These are phyloP conservation scores for Amniataba percoides DNA, from an alignment of 2,797 vertebrate species.

Conservation along the genomic window DNA sequence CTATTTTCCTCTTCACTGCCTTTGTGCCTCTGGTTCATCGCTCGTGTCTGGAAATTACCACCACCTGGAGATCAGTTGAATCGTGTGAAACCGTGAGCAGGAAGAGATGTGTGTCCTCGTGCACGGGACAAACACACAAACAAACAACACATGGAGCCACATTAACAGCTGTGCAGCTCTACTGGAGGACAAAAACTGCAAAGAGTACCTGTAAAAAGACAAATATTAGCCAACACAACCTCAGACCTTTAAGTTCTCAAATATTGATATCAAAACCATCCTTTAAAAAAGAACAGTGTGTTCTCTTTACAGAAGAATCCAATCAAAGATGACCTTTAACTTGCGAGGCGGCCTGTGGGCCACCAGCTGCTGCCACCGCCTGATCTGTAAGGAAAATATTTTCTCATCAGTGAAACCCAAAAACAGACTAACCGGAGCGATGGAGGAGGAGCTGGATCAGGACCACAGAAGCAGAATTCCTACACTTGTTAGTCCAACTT, in stretches of 20 bases:
- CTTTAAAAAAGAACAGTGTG: background rate
- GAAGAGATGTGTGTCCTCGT: too few species aligned
- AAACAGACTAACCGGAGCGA: background rate
- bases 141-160: too few species aligned
- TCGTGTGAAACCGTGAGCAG: too few species aligned
- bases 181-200: background rate
- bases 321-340: conserved; percentile 7
- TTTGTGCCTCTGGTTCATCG: too few species aligned
- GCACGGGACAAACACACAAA: too few species aligned
- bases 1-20: too few species aligned
- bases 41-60: too few species aligned
- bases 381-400: background rate
- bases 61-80: too few species aligned
- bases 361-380: background rate
- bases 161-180: too few species aligned
- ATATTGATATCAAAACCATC: background rate
- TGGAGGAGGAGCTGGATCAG: background rate
- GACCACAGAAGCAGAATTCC: conserved; percentile 37
- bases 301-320: background rate
- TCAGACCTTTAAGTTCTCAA: background rate
- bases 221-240: background rate
- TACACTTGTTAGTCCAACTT: conserved; percentile 23
- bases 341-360: background rate
- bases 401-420: conserved; percentile 18
- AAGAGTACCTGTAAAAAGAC: background rate